These are phyloP conservation scores for Cirrhinus molitorella DNA, from an alignment of 2,797 vertebrate genomes.

Conservation along the genomic window DNA sequence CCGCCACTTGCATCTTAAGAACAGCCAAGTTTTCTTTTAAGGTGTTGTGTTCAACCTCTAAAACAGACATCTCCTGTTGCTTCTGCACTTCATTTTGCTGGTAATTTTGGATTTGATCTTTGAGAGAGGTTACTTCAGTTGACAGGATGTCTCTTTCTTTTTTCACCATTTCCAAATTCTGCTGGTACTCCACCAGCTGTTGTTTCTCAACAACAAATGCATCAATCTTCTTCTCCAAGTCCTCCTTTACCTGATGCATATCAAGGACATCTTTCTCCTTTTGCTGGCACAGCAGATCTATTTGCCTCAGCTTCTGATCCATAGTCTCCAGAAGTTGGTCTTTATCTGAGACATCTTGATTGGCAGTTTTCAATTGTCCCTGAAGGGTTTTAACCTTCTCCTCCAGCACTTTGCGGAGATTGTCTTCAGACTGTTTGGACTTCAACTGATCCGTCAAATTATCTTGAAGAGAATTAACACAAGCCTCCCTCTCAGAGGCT, in stretches of 20 bases:
- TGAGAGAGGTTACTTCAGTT: conserved; percentile 63
- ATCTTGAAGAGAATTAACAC: conserved; percentile 28
- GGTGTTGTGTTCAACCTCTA: conserved; percentile 62
- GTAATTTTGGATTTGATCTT: conserved; percentile 60
- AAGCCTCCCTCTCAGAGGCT: conserved; percentile 49
- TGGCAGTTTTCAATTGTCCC: conserved; percentile 36
- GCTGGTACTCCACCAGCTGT: conserved; percentile 1
- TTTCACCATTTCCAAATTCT: conserved; percentile 1
- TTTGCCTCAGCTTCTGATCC: conserved; percentile 39
- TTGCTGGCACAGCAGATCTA: conserved; percentile 43
- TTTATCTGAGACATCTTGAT: conserved; percentile 18
- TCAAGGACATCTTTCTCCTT: conserved; percentile 40
- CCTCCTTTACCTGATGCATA: conserved; percentile 41
- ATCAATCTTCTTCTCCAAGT: conserved; percentile 29
- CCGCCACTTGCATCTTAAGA: conserved; percentile 74
- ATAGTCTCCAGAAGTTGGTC: conserved; percentile 36
- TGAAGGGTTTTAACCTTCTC: conserved; percentile 60
- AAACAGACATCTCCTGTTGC: not conserved
- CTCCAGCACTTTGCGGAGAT: conserved; percentile 58
- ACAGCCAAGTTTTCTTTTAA: conserved; percentile 74
- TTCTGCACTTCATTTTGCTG: conserved; percentile 40
- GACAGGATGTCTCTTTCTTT: conserved; percentile 49
- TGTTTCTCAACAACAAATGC: conserved; percentile 46
- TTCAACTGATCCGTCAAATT: conserved; percentile 25
- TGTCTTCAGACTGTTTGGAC: conserved; percentile 63